phyloP scores from a whole-genome alignment of 2,888 invertebrate genomes.

The Synanthedon tipuliformis region DNA sequence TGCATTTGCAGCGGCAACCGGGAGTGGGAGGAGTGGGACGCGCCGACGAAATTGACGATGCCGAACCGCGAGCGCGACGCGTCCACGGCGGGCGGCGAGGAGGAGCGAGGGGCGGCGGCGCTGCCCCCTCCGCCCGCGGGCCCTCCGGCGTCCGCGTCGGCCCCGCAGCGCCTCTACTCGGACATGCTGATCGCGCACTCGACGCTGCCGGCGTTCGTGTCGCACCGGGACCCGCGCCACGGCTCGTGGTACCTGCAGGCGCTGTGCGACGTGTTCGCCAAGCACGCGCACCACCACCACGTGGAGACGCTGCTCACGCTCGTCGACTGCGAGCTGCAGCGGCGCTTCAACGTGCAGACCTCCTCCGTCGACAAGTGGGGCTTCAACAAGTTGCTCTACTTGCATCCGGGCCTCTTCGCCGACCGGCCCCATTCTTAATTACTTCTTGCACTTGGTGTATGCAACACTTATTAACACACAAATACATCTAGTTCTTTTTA shows the following conservation, averaged over 20 bases:
- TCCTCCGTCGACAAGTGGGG: conserved; percentile 74
- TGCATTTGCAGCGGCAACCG: conserved; percentile 24
- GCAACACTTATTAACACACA: too few relatives aligned
- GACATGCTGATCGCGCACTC: conserved; percentile 77
- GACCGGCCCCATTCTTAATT: conserved; percentile 6
- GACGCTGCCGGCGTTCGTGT: conserved; percentile 71
- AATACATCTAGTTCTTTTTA: too few relatives aligned
- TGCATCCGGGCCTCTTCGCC: conserved; percentile 75
- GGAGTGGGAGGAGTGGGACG: conserved; percentile 30
- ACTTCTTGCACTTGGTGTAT: too few relatives aligned
- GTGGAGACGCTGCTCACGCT: conserved; percentile 75
- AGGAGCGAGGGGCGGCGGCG: conserved; percentile 18
- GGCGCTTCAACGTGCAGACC: conserved; percentile 66
- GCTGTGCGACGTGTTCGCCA: conserved; percentile 74
- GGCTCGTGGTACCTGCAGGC: conserved; percentile 81
- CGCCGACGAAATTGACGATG: conserved; percentile 9
- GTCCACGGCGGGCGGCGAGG: conserved; percentile 13
- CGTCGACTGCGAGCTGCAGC: conserved; percentile 63
- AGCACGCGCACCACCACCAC: conserved; percentile 72
- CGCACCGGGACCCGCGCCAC: conserved; percentile 66
- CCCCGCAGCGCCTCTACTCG: conserved; percentile 38
- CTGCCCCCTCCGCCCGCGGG: conserved; percentile 25
- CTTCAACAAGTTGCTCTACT: conserved; percentile 73
- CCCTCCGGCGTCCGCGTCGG: conserved; percentile 6
- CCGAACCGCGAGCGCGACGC: conserved; percentile 16